Conservation (phyloP, 1,140 invertebrate species). For the Condylostylus longicornis region DNA sequence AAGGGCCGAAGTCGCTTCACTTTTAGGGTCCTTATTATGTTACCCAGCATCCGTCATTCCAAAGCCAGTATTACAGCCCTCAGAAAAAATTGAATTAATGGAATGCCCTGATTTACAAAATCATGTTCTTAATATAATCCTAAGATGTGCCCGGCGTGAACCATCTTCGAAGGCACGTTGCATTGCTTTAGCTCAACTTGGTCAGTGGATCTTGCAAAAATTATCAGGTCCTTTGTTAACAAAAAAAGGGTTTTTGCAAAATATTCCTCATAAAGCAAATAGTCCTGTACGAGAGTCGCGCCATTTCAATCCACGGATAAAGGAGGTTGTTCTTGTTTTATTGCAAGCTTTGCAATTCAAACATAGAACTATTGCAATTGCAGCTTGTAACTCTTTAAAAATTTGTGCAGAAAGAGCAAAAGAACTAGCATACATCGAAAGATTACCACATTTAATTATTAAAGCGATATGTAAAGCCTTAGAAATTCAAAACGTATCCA, state of each 20-base stretch:
- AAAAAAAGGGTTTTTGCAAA: background rate
- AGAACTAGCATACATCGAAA: slow-evolving; percentile 23
- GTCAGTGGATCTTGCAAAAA: slow-evolving; percentile 70
- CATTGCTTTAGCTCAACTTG: slow-evolving; percentile 74
- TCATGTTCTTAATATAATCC: slow-evolving; percentile 70
- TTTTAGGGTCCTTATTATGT: slow-evolving; percentile 72
- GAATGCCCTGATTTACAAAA: slow-evolving; percentile 48
- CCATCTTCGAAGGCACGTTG: slow-evolving; percentile 77
- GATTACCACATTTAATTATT: slow-evolving; percentile 27
- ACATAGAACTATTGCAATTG: slow-evolving; percentile 29
- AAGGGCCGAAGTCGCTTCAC: slow-evolving; percentile 77
- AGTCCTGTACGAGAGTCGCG: background rate
- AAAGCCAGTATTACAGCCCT: slow-evolving; percentile 67
- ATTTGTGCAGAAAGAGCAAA: slow-evolving; percentile 24
- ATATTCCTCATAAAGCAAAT: background rate
- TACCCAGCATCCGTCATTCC: slow-evolving; percentile 61
- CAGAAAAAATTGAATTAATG: slow-evolving; percentile 43
- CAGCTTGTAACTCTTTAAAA: slow-evolving; percentile 27
- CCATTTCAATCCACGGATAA: slow-evolving; percentile 50
- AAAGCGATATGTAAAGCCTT: slow-evolving; percentile 26
- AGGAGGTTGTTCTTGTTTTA: slow-evolving; percentile 72
- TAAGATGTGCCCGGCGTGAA: slow-evolving; percentile 74
- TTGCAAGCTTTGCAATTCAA: slow-evolving; percentile 65
- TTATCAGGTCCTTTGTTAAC: slow-evolving; percentile 41
- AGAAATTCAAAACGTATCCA: slow-evolving; percentile 28